Evolutionary conservation across 2,797 vertebrate genomes (phyloP), one percentile per base, ranked within the genome.

Genomic region (Notoglanidium macrostoma): DNA sequence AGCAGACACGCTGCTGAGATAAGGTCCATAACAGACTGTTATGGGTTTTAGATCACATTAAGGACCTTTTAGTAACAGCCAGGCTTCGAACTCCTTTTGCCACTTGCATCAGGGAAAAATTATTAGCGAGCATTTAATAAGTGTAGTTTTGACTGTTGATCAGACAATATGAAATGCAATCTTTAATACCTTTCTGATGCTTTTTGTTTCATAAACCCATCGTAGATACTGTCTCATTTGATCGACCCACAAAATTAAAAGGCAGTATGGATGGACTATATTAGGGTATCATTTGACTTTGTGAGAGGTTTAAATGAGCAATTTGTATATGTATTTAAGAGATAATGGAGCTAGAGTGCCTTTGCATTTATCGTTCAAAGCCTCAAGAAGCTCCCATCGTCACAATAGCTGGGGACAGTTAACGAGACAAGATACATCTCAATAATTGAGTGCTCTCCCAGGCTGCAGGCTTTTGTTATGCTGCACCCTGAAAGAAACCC

Each of bases 371-470:
- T 35, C 51, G n/a, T 19, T 1, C 4, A 40, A 40, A 82, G 63
- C 32, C 32, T 23, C 29, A n/a, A 54, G 21, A 83, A 55, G 21
- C n/a, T 61, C 49, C 81, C 87, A 44, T 17, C 12, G 14, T 44
- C 78, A 44, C 57, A n/a, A 61, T 17, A 88, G 89, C 91, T 86
- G n/a, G 89, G 94, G 90, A 87, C 92, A 91, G 92, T 93, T 94
- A 94, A 93, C 90, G 92, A 93, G 90, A 93, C 91, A 94, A 93
- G 92, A 92, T 44, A 90, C 77, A 65, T 90, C 88, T 93, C 90
- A 95, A 95, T 94, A 94, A 96, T 91, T 95, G 85, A 95, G 91
- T 87, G 87, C 87, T 93, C 89, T 92, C 90, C 86, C 40, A 11
- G 89, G 73, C 83, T 90, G 35, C 57, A 77, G 86, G 65, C 87